These are phyloP conservation scores for Mythimna loreyi DNA, from an alignment of 2,888 invertebrate species.

Conservation along the genomic window DNA sequence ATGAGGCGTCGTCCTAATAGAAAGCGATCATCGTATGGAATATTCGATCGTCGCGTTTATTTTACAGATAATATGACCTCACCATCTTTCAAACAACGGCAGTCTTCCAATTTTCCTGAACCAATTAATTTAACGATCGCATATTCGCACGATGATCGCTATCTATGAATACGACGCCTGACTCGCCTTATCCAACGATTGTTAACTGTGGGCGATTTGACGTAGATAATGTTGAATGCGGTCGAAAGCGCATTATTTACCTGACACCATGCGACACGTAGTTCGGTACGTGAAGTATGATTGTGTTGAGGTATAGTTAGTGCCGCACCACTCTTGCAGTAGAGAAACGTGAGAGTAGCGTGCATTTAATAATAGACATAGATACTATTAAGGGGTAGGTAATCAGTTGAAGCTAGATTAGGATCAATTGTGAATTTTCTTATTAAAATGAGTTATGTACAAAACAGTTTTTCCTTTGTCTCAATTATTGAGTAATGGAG, in stretches of 20 bases:
- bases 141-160: neutral
- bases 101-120: neutral
- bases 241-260: neutral
- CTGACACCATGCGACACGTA: neutral
- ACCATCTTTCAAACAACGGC: neutral
- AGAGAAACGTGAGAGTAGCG: neutral
- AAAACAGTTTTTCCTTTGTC: constrained; percentile 36
- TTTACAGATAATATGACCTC: neutral
- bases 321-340: constrained; percentile 3
- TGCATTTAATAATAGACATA: constrained; percentile 34
- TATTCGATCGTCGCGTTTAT: neutral
- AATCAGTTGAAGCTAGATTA: constrained; percentile 47
- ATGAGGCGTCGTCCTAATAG: neutral
- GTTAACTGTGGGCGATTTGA: neutral
- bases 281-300: neutral
- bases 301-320: neutral
- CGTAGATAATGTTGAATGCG: neutral
- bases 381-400: constrained; percentile 32
- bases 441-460: constrained; percentile 49
- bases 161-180: neutral
- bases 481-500: constrained; percentile 6
- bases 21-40: neutral
- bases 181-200: constrained; percentile 8
- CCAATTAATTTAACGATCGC: neutral
- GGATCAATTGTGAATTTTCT: constrained; percentile 52